These are phyloP conservation scores for Ophion obscuratus DNA, from an alignment of 2,888 invertebrate genomes.

Conservation along the genomic window DNA sequence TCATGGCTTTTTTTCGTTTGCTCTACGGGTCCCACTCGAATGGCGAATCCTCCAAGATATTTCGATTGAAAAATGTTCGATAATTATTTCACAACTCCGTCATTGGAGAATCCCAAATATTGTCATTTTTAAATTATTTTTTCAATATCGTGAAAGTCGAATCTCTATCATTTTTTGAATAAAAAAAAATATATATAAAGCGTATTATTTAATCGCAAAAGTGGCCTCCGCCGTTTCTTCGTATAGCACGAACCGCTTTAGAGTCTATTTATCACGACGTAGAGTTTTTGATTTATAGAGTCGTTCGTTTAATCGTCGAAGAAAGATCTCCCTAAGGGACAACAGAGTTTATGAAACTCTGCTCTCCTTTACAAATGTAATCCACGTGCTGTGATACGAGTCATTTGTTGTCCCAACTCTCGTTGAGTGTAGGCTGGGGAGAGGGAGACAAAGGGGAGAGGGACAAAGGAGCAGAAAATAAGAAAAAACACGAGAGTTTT, in stretches of 20 bases:
- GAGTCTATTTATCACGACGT: not conserved
- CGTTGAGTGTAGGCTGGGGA: not conserved
- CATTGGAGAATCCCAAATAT: not conserved
- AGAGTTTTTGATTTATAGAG: not conserved
- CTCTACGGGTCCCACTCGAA: not conserved
- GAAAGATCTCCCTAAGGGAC: conserved; percentile 23
- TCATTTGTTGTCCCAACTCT: conserved; percentile 39
- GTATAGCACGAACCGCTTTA: conserved; percentile 12
- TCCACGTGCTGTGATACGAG: conserved; percentile 69
- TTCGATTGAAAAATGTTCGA: not conserved
- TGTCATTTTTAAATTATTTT: not conserved
- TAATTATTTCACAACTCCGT: not conserved
- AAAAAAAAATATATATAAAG: not conserved
- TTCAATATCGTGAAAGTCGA: not conserved
- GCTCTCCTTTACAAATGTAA: conserved; percentile 56
- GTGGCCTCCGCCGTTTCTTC: conserved; percentile 54
- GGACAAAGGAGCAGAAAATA: conserved; percentile 3
- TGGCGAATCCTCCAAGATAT: conserved; percentile 10
- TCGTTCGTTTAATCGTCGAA: conserved; percentile 19
- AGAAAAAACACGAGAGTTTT: not conserved
- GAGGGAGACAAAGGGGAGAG: conserved; percentile 6
- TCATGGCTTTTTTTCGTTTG: not conserved
- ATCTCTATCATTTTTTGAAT: not conserved
- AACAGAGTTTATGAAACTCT: conserved; percentile 41
- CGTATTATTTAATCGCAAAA: conserved; percentile 74